A percentile compares a stretch with the other conserved stretches of the same genome.
phyloP scores from a whole-genome alignment of 2,797 vertebrate species.

The Cryptoprocta ferox region DNA sequence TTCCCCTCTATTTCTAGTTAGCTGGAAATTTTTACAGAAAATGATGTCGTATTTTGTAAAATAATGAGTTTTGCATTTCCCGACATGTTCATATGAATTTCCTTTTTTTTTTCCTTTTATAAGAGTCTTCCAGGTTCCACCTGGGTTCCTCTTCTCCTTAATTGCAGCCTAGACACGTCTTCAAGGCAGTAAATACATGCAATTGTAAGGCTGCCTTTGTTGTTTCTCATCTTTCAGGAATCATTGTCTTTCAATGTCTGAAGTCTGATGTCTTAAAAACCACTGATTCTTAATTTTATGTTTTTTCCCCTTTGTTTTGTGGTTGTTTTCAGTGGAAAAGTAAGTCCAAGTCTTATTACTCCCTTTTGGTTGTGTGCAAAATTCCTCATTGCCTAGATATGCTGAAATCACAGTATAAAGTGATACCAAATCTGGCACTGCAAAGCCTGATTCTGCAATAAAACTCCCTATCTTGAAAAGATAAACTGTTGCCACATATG shows the following conservation, averaged over 20 bases:
- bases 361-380: background rate
- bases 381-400: background rate
- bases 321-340: background rate
- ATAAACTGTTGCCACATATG: background rate
- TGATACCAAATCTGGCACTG: background rate
- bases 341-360: background rate
- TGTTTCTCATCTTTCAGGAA: background rate
- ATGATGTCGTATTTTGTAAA: background rate
- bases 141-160: background rate
- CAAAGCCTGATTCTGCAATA: background rate
- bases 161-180: background rate
- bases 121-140: background rate
- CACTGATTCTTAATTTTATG: background rate
- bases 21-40: background rate
- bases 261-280: background rate
- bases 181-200: background rate
- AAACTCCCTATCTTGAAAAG: background rate
- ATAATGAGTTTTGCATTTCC: background rate
- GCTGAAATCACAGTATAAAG: background rate
- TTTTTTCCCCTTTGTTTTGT: background rate
- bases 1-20: background rate
- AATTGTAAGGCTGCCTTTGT: background rate
- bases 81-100: background rate
- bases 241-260: background rate
- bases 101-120: background rate